A percentile compares a stretch with the other conserved stretches of the same genome.
These are phyloP conservation scores for Archilochus colubris DNA, from an alignment of 2,113 vertebrate species.

Conservation along the genomic window DNA sequence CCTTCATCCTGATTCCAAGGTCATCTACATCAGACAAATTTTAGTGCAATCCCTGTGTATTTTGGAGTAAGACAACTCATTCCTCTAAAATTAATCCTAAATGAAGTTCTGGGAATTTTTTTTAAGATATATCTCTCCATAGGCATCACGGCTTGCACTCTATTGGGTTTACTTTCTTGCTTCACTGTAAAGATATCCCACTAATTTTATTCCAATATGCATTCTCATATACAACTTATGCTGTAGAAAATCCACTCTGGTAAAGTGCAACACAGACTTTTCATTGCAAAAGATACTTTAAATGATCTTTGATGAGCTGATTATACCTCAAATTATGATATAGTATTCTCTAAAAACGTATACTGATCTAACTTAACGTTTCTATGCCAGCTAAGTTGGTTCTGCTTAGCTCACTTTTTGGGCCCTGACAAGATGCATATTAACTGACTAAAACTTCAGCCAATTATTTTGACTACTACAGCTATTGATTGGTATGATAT, in stretches of 20 bases:
- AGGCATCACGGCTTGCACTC: not conserved
- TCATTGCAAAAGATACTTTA: not conserved
- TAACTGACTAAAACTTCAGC: not conserved
- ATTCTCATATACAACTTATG: not conserved
- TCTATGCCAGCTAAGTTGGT: not conserved
- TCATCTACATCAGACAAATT: not conserved
- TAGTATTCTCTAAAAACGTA: not conserved
- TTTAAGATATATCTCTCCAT: not conserved
- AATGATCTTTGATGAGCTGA: not conserved
- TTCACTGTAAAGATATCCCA: not conserved
- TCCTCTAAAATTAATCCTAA: not conserved
- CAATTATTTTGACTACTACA: not conserved
- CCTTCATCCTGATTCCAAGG: not conserved
- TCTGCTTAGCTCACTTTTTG: not conserved
- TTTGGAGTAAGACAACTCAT: not conserved
- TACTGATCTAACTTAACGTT: not conserved
- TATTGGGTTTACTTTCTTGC: not conserved
- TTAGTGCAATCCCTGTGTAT: not conserved
- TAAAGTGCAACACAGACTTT: not conserved
- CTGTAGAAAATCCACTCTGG: not conserved
- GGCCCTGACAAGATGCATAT: not conserved
- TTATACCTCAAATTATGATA: not conserved
- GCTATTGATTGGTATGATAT: not conserved
- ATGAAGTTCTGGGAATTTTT: not conserved
- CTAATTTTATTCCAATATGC: not conserved